Evolutionary conservation across 2,888 invertebrate species (phyloP).

Genomic region (Lepetodrilus schrolli): DNA sequence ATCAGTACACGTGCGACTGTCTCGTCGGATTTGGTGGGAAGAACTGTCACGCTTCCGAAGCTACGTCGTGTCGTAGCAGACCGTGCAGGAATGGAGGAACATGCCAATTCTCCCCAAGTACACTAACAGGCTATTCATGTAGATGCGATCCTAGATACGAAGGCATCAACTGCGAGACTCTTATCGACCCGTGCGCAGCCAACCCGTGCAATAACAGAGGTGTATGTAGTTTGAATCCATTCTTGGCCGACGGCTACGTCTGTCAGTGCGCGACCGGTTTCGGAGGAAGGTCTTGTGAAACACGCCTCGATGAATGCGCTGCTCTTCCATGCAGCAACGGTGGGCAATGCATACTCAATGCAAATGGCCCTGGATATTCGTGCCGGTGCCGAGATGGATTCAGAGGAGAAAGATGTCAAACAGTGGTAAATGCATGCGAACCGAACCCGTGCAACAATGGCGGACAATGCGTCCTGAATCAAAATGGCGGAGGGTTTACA

Average conservation of each 20-base stretch:
- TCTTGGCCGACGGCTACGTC: background rate
- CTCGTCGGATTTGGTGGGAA: constrained; percentile 21
- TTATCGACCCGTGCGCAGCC: background rate
- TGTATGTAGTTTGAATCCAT: background rate
- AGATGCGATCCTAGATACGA: background rate
- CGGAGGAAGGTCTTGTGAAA: background rate
- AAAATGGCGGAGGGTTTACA: background rate
- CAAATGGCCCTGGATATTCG: background rate
- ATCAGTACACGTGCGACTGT: constrained; percentile 24
- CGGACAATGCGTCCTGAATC: background rate
- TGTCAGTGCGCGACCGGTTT: constrained; percentile 8
- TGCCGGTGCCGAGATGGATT: constrained; percentile 21
- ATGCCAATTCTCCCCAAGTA: background rate
- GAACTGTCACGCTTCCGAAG: background rate
- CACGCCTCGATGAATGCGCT: background rate
- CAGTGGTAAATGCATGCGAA: background rate
- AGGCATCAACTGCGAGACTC: constrained; percentile 27
- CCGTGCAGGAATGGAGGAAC: constrained; percentile 12
- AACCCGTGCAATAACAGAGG: constrained; percentile 11
- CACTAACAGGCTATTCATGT: constrained; percentile 12
- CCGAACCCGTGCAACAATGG: background rate
- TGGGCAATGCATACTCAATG: background rate
- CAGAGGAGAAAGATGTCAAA: background rate
- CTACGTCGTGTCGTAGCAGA: background rate
- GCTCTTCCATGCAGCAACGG: constrained; percentile 19